Percentiles rank a stretch among this genome's conserved stretches.
These are phyloP conservation scores for Callitettix versicolor DNA, from an alignment of 1,140 invertebrate genomes.

Conservation along the genomic window DNA sequence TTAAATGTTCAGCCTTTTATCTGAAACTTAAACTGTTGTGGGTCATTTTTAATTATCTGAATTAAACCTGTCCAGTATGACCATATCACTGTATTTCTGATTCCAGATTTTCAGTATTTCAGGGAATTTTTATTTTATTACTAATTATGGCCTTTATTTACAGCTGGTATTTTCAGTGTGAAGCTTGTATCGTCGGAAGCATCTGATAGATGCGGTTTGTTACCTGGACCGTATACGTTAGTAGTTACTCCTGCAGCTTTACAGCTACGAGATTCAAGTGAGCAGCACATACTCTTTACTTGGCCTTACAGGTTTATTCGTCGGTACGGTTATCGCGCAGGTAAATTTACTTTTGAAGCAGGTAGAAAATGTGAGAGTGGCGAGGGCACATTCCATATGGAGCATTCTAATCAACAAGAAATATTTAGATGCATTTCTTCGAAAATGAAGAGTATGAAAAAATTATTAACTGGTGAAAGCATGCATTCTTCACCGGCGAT, in stretches of 20 bases:
- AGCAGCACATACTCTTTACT: slow-evolving; percentile 50
- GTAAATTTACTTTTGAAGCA: slow-evolving; percentile 82
- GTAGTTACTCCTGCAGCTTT: slow-evolving; percentile 60
- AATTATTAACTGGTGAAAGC: slow-evolving; percentile 56
- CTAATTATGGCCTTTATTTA: too few species aligned
- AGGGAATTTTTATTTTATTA: too few species aligned
- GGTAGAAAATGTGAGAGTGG: slow-evolving; percentile 78
- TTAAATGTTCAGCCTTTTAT: too few species aligned
- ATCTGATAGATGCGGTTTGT: slow-evolving; percentile 59
- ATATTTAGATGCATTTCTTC: slow-evolving; percentile 63
- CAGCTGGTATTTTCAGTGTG: slow-evolving; percentile 54
- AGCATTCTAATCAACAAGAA: slow-evolving; percentile 66
- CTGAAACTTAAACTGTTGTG: too few species aligned
- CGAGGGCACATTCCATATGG: slow-evolving; percentile 70
- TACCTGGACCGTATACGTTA: slow-evolving; percentile 57
- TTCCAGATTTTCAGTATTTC: too few species aligned
- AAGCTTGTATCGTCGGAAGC: slow-evolving; percentile 67
- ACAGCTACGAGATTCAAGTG: slow-evolving; percentile 54
- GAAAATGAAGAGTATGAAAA: slow-evolving; percentile 77
- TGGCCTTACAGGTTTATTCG: slow-evolving; percentile 80
- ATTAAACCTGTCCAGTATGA: too few species aligned
- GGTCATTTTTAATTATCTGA: too few species aligned
- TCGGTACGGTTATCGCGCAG: slow-evolving; percentile 68
- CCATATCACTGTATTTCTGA: too few species aligned
- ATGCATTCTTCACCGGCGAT: slow-evolving; percentile 31